Evolutionary conservation across 1,140 invertebrate species (phyloP).

Genomic region (Trachymyrmex septentrionalis): DNA sequence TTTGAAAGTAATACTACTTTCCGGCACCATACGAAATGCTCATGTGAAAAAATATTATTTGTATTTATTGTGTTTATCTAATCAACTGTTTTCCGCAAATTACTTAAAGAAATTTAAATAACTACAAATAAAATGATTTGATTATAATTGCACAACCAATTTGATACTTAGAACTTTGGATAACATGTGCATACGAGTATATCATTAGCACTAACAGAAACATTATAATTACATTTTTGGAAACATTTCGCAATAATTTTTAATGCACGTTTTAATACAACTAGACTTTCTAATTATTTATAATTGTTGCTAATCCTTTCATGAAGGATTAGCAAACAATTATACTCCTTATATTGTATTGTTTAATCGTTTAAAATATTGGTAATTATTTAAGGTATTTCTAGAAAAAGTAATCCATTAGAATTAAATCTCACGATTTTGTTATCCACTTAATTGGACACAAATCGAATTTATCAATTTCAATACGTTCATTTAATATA

Average conservation of each 20-base stretch:
- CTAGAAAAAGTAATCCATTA: not conserved
- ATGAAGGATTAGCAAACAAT: not conserved
- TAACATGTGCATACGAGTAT: constrained; percentile 11
- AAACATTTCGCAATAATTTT: not conserved
- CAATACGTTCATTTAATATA: not conserved
- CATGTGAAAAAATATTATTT: not conserved
- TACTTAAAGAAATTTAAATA: not conserved
- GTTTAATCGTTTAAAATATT: too few relatives aligned
- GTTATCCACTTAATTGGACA: not conserved
- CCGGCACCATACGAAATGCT: not conserved
- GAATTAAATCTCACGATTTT: not conserved
- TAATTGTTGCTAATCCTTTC: not conserved
- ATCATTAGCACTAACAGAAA: not conserved
- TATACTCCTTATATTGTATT: not conserved
- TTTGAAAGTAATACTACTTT: not conserved
- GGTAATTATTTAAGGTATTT: not conserved
- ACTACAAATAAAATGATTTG: not conserved
- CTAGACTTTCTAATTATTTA: not conserved
- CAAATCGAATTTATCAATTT: not conserved
- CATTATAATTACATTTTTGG: not conserved
- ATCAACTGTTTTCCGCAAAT: not conserved
- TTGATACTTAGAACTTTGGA: constrained; percentile 6
- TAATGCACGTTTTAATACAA: not conserved
- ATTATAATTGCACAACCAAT: not conserved
- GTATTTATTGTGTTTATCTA: not conserved